These are phyloP conservation scores for Agrotis segetum DNA, from an alignment of 2,888 invertebrate species.

Conservation along the genomic window DNA sequence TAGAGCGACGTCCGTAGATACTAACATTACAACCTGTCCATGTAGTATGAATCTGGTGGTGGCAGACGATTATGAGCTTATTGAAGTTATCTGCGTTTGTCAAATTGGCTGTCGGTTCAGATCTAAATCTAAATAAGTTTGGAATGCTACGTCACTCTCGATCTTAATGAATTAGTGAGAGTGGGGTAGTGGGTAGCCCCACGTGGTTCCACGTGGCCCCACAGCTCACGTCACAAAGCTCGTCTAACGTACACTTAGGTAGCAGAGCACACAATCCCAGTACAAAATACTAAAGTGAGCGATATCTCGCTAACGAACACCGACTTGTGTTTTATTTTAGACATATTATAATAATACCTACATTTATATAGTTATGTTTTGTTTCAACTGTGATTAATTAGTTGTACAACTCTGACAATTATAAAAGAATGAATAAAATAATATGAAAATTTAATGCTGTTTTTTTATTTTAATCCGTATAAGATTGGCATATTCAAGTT, in stretches of 20 bases:
- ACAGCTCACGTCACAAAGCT: slow-evolving; percentile 27
- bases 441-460: slow-evolving; percentile 79
- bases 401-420: slow-evolving; percentile 91
- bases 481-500: too few species aligned
- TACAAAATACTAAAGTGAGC: slow-evolving; percentile 79
- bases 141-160: slow-evolving; percentile 33
- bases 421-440: slow-evolving; percentile 90
- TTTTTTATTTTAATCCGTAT: slow-evolving; percentile 66
- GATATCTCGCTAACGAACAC: slow-evolving; percentile 68
- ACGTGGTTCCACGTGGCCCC: background rate
- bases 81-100: background rate
- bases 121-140: slow-evolving; percentile 23
- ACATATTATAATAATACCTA: slow-evolving; percentile 78
- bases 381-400: slow-evolving; percentile 92
- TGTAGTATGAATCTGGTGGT: slow-evolving; percentile 17
- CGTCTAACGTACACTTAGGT: slow-evolving; percentile 65
- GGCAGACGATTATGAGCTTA: slow-evolving; percentile 14
- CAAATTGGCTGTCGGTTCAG: slow-evolving; percentile 11
- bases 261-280: slow-evolving; percentile 87
- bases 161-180: slow-evolving; percentile 3
- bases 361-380: slow-evolving; percentile 87
- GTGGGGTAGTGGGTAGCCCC: slow-evolving; percentile 21
- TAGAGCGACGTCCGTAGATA: slow-evolving; percentile 25
- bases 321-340: slow-evolving; percentile 80
- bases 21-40: slow-evolving; percentile 31